phyloP scores from a whole-genome alignment of 2,888 invertebrate species.

The Rhopalosiphum nymphaeae region DNA sequence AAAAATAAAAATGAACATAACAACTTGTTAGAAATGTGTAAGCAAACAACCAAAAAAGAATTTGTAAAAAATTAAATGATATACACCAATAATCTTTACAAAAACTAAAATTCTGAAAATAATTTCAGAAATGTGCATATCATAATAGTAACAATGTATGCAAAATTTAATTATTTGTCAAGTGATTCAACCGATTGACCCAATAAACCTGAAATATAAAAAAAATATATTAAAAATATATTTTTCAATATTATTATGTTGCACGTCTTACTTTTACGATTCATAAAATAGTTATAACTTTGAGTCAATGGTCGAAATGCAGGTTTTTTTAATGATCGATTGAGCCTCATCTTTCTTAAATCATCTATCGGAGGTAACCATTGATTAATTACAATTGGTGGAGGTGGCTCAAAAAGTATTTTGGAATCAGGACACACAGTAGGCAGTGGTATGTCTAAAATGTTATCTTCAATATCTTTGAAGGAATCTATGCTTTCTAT shows the following conservation, averaged over 20 bases:
- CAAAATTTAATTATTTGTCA: slow-evolving; percentile 38
- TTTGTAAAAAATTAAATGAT: slow-evolving; percentile 25
- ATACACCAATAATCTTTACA: slow-evolving; percentile 38
- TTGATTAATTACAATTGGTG: slow-evolving; percentile 55
- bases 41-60: neutral
- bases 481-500: slow-evolving; percentile 53
- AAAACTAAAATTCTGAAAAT: slow-evolving; percentile 35
- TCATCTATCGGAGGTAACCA: slow-evolving; percentile 61
- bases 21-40: slow-evolving; percentile 28
- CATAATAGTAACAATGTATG: slow-evolving; percentile 47
- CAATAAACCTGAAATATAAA: slow-evolving; percentile 46
- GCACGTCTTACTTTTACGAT: slow-evolving; percentile 46
- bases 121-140: slow-evolving; percentile 17
- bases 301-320: slow-evolving; percentile 47
- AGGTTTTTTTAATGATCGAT: slow-evolving; percentile 48
- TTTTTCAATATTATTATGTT: neutral
- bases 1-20: slow-evolving; percentile 16
- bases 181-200: slow-evolving; percentile 60
- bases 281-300: slow-evolving; percentile 54
- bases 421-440: slow-evolving; percentile 53
- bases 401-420: slow-evolving; percentile 52
- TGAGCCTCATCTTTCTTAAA: slow-evolving; percentile 11
- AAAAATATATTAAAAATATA: slow-evolving; percentile 24
- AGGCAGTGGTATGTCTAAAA: slow-evolving; percentile 60
- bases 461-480: slow-evolving; percentile 59